Evolutionary conservation across 2,888 invertebrate species (phyloP), one percentile per base, ranked within the genome.

Genomic region (Rutpela maculata): DNA sequence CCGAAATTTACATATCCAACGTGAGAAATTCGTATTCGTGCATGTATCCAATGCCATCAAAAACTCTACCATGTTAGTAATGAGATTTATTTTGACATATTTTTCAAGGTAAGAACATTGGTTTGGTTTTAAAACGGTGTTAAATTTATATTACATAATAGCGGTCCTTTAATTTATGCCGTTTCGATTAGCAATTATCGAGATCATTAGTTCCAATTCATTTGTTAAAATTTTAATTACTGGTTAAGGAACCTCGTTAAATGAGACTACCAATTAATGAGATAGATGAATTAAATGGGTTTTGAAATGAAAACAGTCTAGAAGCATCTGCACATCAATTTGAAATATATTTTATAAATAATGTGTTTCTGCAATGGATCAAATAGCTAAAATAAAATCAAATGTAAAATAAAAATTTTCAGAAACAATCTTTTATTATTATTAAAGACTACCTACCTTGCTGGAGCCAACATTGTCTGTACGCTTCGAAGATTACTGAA

Each of bases 1-100:
- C 19, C 63, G 69, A 74, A 74, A 77, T 77, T 77, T 74, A 70
- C 70, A 77, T 74, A 76, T 60, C 31, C 65, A 57, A 74, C 65
- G 74, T 74, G 74, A 74, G 74, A 74, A 74, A 59, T 67, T 67
- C 66, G 56, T 59, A 55, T n/a, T 22, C 50, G 22, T 67, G 67
- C 67, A 56, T 67, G 31, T 55, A n/a, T 66, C 50, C 18, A 55
- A 55, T 12, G 50, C 50, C 50, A 59, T 57, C 57, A 35, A 57
- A 57, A 69, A 17, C 22, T 17, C 17, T n/a, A 4, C 2, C n/a
- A 18, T 15, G 56, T 6, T 18, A 19, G 59, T 17, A 65, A 43
- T 19, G 65, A 18, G 38, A 38, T 43, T 19, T 43, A 15, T 38
- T 43, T 43, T 50, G 65, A 50, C 65, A 50, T 66, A 43, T 66